phyloP scores from a whole-genome alignment of 2,797 vertebrate species.

The Xenentodon cancila region DNA sequence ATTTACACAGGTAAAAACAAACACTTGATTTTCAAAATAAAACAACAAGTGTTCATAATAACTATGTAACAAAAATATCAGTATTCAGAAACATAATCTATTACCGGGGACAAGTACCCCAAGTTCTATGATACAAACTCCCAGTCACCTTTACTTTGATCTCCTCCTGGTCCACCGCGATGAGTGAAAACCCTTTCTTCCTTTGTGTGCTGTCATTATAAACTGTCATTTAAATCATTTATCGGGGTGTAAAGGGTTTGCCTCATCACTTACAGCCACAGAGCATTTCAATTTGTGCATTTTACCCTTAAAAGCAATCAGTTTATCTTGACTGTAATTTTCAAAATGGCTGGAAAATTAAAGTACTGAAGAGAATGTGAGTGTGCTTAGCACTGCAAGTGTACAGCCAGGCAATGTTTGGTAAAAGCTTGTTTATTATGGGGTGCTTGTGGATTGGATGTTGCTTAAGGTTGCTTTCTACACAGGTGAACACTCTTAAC shows the following conservation, averaged over 20 bases:
- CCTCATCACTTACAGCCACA: conserved; percentile 22
- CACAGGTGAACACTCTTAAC: conserved; percentile 41
- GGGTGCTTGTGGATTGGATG: conserved; percentile 53
- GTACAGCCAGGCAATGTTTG: neutral
- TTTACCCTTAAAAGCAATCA: conserved; percentile 18
- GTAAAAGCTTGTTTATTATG: conserved; percentile 42
- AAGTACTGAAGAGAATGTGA: neutral
- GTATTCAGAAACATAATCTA: no score
- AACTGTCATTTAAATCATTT: no score
- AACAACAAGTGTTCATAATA: no score
- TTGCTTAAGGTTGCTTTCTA: conserved; percentile 37
- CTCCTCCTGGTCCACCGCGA: no score
- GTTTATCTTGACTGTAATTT: conserved; percentile 28
- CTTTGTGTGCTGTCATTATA: no score
- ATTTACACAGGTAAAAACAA: no score
- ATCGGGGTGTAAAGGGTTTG: conserved; percentile 11
- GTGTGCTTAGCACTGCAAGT: conserved; percentile 14
- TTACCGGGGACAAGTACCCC: no score
- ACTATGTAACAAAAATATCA: no score
- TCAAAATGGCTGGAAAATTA: conserved; percentile 31
- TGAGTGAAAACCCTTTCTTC: no score
- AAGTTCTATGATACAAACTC: no score
- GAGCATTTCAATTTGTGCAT: conserved; percentile 11
- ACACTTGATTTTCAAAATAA: no score
- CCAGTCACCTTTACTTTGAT: no score